Conservation (phyloP, 2,797 vertebrate genomes). For the Falco cherrug region DNA sequence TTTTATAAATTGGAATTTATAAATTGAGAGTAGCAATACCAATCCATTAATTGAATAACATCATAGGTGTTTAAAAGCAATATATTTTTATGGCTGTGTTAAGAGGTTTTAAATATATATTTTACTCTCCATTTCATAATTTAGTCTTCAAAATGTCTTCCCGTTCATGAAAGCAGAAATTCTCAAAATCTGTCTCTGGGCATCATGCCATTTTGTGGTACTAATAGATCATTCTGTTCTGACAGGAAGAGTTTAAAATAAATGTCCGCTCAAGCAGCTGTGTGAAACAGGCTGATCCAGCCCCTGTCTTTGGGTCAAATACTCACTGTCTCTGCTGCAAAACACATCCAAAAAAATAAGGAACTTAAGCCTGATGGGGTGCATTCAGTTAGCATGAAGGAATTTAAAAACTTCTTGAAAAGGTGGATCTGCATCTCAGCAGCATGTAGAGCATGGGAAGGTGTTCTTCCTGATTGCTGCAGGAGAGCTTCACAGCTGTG, state of each 20-base stretch:
- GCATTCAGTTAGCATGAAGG: not conserved
- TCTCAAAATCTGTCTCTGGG: constrained; percentile 43
- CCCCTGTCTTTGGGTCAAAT: constrained; percentile 20
- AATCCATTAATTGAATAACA: constrained; percentile 30
- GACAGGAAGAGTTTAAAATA: constrained; percentile 24
- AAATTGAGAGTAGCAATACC: not conserved
- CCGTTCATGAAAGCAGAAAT: constrained; percentile 27
- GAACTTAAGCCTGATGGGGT: not conserved
- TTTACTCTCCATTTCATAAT: constrained; percentile 31
- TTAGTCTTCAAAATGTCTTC: constrained; percentile 43
- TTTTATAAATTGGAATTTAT: not conserved
- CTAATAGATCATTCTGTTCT: constrained; percentile 49
- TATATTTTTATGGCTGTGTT: constrained; percentile 29
- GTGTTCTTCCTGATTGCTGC: not conserved
- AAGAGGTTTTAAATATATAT: constrained; percentile 28
- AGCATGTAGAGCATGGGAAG: not conserved
- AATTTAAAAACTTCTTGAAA: not conserved
- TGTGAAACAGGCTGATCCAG: not conserved
- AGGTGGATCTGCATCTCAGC: not conserved
- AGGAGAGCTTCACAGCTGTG: not conserved
- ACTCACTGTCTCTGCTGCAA: not conserved
- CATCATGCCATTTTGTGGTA: constrained; percentile 20
- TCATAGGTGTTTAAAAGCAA: constrained; percentile 11
- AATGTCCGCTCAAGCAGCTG: not conserved
- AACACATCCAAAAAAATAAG: not conserved